Percentiles rank a stretch among this genome's conserved stretches.
phyloP scores from a whole-genome alignment of 2,113 vertebrate species.

The Nibea albiflora region DNA sequence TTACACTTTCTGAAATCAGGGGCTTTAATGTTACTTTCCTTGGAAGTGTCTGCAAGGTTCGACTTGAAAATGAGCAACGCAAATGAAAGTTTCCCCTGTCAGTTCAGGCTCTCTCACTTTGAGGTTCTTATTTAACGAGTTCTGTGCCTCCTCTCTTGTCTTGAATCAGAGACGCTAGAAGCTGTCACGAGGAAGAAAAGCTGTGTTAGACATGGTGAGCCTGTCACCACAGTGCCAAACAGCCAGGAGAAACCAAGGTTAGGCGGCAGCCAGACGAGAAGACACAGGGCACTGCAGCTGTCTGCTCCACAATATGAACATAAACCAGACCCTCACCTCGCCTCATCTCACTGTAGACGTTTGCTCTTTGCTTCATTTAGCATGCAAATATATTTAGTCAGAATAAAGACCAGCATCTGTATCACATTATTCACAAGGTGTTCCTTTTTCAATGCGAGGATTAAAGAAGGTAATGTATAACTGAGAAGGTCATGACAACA shows the following conservation, averaged over 20 bases:
- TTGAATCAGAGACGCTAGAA: conserved; percentile 51
- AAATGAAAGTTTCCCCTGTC: conserved; percentile 39
- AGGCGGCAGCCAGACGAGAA: conserved; percentile 55
- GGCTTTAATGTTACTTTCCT: neutral
- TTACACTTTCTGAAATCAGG: neutral
- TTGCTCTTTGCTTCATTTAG: conserved; percentile 3
- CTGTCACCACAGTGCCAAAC: conserved; percentile 63
- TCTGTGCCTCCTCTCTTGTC: conserved; percentile 50
- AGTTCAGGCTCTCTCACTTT: conserved; percentile 22
- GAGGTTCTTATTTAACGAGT: conserved; percentile 53
- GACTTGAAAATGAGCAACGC: conserved; percentile 9
- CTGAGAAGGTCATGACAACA: conserved; percentile 6
- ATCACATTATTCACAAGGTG: conserved; percentile 6
- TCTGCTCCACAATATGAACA: conserved; percentile 41
- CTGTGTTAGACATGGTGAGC: conserved; percentile 59
- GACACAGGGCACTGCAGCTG: conserved; percentile 47
- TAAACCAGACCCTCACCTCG: conserved; percentile 17
- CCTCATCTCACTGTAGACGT: neutral
- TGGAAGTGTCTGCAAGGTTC: neutral
- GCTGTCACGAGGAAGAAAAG: conserved; percentile 62
- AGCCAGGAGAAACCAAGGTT: conserved; percentile 64
- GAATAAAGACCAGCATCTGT: conserved; percentile 4
- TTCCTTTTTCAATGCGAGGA: conserved; percentile 2
- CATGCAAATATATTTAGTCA: neutral
- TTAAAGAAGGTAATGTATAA: conserved; percentile 8